Base-by-base conservation (phyloP, 2,113 vertebrate genomes). In the Etia nguti region DNA sequence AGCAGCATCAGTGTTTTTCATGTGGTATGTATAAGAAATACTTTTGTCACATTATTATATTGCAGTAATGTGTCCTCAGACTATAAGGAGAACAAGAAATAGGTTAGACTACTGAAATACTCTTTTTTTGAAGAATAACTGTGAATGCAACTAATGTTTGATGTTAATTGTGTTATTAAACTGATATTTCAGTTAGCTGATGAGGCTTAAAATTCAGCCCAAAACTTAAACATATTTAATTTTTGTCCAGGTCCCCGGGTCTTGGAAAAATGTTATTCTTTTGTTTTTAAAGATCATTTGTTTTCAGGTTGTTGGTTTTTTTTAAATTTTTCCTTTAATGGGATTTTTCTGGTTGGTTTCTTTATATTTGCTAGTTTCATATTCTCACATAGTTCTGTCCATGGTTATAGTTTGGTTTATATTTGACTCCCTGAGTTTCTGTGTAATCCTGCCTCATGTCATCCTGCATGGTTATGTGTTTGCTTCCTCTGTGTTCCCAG, bases 11-110 rank as follows among this genome's bases (percentile, higher is more conserved):
- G 82, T 62, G 59, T 87, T 50, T 86, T 93, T 91, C n/a, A 82
- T 93, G 86, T 93, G 95, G 95, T 95, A 95, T 48, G 95, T 95
- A 95, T 90, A 26, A 31, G 73, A 90, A 55, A 65, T 26, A n/a
- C 52, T 38, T 48, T 22, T 4, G 6, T 41, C 12, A 73, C 18
- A 43, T 52, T 70, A 38, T 41, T 68, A 73, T 8, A 6, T 54
- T 59, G 54, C 54, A 4, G 2, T 43, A 5, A 15, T 5, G 68
- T 20, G 10, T 46, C 50, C 24, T 59, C 65, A 3, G 52, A 26
- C 43, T 36, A 6, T 50, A 62, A 54, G 46, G 18, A 22, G 13
- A 52, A 24, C 22, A 59, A 3, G 12, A 62, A 54, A 46, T 77
- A 3, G 13, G 24, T 13, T 86, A 22, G 4, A 54, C 59, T 56